These are phyloP conservation scores for Gasterosteus nipponicus DNA, from an alignment of 2,113 vertebrate genomes.

Conservation along the genomic window DNA sequence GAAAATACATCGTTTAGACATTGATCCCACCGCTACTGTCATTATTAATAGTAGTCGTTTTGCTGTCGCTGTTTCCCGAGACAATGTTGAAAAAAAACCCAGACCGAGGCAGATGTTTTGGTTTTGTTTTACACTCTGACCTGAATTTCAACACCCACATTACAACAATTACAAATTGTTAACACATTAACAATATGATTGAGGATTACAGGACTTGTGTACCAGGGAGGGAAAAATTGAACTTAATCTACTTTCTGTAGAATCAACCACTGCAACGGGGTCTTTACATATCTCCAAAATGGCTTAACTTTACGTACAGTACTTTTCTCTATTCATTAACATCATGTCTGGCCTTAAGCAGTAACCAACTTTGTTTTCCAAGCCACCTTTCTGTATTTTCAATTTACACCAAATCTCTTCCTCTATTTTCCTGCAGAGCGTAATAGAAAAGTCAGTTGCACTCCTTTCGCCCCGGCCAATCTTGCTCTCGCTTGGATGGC, in stretches of 20 bases:
- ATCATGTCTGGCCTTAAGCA: neutral
- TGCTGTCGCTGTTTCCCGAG: too few relatives aligned
- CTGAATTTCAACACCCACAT: neutral
- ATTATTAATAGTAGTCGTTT: too few relatives aligned
- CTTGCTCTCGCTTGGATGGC: constrained; percentile 41
- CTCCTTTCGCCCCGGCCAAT: constrained; percentile 32
- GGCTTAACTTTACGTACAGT: neutral
- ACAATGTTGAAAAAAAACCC: neutral
- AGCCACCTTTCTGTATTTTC: neutral
- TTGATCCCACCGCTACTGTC: too few relatives aligned
- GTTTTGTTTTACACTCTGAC: neutral
- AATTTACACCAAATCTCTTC: constrained; percentile 2
- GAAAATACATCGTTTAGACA: neutral
- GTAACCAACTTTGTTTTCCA: neutral
- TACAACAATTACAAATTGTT: neutral
- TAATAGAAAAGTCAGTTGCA: constrained; percentile 53
- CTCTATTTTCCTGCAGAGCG: constrained; percentile 7
- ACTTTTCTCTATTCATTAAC: neutral
- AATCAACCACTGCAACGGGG: neutral
- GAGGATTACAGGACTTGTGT: neutral
- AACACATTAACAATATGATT: neutral
- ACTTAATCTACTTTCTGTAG: neutral
- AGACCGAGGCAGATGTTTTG: neutral
- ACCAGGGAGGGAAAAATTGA: neutral
- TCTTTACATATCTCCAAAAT: neutral